These are phyloP conservation scores for Panopea generosa DNA, from an alignment of 2,888 invertebrate genomes.

Conservation along the genomic window DNA sequence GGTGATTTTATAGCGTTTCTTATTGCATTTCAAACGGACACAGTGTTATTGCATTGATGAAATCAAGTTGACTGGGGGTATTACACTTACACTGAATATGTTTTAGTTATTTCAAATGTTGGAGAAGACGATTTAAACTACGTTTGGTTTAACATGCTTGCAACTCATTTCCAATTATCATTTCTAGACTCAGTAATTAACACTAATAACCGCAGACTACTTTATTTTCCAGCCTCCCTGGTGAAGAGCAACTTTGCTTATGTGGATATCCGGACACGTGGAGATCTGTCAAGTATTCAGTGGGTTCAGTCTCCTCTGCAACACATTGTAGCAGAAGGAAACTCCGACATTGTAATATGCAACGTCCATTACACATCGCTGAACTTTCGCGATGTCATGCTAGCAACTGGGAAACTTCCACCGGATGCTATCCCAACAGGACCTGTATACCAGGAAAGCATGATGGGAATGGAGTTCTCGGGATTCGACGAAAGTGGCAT, in stretches of 20 bases:
- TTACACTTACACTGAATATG: too few species aligned
- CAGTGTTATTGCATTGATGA: too few species aligned
- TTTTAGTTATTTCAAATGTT: too few species aligned
- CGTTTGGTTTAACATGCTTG: too few species aligned
- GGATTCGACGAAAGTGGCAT: conserved; percentile 89
- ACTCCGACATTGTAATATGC: conserved; percentile 89
- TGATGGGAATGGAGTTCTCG: conserved; percentile 97
- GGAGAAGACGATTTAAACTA: too few species aligned
- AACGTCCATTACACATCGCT: conserved; percentile 96
- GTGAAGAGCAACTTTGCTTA: conserved; percentile 91
- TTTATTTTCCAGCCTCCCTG: conserved; percentile 6
- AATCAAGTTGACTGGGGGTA: too few species aligned
- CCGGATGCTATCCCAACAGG: conserved; percentile 95
- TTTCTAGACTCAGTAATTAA: too few species aligned
- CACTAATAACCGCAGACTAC: too few species aligned
- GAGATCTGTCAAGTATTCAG: conserved; percentile 95
- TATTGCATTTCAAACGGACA: too few species aligned
- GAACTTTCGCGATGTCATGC: conserved; percentile 99
- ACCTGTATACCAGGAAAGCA: conserved; percentile 91
- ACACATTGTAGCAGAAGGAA: conserved; percentile 58
- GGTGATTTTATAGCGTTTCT: too few species aligned
- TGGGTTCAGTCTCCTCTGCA: conserved; percentile 94
- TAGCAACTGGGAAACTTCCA: conserved; percentile 98
- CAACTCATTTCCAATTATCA: too few species aligned
- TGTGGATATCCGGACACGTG: conserved; percentile 96